Base-by-base conservation (phyloP, 2,113 vertebrate species). In the Cavia porcellus region DNA sequence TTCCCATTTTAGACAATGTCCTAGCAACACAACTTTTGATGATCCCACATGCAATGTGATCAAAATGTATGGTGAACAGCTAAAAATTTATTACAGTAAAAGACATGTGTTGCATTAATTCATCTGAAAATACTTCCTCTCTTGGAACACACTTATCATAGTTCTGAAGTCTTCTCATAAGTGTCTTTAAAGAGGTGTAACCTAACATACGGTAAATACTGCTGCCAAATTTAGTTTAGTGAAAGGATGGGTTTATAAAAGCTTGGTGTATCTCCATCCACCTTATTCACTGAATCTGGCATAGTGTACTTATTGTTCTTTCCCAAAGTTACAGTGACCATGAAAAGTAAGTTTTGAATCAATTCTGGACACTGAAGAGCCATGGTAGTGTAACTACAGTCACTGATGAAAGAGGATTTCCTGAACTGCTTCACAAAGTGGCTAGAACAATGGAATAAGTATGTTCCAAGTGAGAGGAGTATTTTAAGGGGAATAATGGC, bases 1-100 rank as follows among this genome's bases (percentile, higher is more conserved):
- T 94, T 81, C 77, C 52, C 55, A 70, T 86, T 64, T 97, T 38
- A 96, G 0, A 85, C 94, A 93, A 75, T 95, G 68, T 82, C 96
- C 72, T 90, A 96, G 2, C 66, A 89, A 57, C n/a, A 79, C 32
- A 96, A 57, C 17, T 96, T 90, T 96, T 90, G 35, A 88, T 96
- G 88, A 77, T 81, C 64, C 89, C 55, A 70, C 74, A 66, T 85
- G 66, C 22, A 75, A 12, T 75, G 25, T 77, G 74, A 77, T 77
- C 74, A 30, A 77, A 77, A 77, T 28, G 30, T 77, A 47, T 47
- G 45, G 45, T 30, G 45, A 77, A 50, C 25, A 47, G 45, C 45
- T 77, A 47, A 75, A 75, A 75, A 25, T 92, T 97, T 89, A 38
- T 96, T 97, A 70, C 66, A 94, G 30, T 92, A 77, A 77, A 77